Evolutionary conservation across 2,888 invertebrate genomes (phyloP).

Genomic region (Pollenia amentaria): DNA sequence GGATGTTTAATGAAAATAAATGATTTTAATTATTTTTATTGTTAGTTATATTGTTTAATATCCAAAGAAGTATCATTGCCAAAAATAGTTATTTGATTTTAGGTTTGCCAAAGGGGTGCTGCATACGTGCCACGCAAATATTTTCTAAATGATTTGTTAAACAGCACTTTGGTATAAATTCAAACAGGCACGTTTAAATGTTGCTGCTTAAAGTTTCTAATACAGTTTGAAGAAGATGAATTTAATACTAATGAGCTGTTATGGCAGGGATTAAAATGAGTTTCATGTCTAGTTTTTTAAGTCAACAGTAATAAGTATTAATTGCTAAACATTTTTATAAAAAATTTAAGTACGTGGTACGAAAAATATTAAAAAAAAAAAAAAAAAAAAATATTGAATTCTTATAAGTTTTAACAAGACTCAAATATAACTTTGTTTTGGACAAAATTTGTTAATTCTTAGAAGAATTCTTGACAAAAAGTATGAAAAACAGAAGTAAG

Average conservation of each 20-base stretch:
- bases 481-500: no score
- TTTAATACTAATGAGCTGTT: slow-evolving; percentile 39
- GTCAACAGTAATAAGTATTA: slow-evolving; percentile 15
- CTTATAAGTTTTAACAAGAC: no score
- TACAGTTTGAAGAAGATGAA: neutral
- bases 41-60: neutral
- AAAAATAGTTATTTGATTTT: slow-evolving; percentile 66
- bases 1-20: slow-evolving; percentile 43
- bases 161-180: slow-evolving; percentile 7
- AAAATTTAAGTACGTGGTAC: slow-evolving; percentile 3
- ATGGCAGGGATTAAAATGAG: slow-evolving; percentile 31
- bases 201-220: neutral
- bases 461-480: no score
- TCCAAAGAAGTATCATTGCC: slow-evolving; percentile 54
- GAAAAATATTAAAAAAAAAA: neutral
- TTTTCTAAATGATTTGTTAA: slow-evolving; percentile 48
- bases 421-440: no score
- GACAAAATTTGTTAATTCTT: no score
- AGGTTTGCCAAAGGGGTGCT: slow-evolving; percentile 69
- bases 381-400: neutral
- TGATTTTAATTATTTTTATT: slow-evolving; percentile 24
- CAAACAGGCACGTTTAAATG: slow-evolving; percentile 21
- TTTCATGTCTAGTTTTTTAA: slow-evolving; percentile 2
- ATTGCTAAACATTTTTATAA: slow-evolving; percentile 3
- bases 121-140: slow-evolving; percentile 73